These are phyloP conservation scores for Acheta domesticus DNA, from an alignment of 2,888 invertebrate genomes.

Conservation along the genomic window DNA sequence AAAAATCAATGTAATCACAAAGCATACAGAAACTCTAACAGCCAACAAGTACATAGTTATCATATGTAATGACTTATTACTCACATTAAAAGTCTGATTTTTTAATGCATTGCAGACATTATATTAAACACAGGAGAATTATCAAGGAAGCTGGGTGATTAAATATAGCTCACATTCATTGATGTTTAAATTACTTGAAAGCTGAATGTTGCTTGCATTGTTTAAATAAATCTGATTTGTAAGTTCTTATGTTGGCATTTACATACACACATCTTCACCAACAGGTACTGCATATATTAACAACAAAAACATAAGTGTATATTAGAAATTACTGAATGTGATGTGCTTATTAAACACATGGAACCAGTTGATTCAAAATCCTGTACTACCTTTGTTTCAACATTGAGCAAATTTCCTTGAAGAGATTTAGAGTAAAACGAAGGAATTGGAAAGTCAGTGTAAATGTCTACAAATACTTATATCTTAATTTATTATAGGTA, in stretches of 20 bases:
- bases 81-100: neutral
- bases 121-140: neutral
- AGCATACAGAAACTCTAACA: neutral
- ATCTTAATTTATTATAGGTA: neutral
- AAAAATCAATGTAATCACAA: neutral
- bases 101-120: neutral
- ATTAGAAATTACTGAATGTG: conserved; percentile 2
- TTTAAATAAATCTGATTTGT: neutral
- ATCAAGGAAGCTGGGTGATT: neutral
- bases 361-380: conserved; percentile 1
- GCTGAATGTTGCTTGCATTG: neutral
- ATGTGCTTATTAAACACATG: neutral
- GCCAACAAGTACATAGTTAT: neutral
- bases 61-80: neutral
- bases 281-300: conserved; percentile 2
- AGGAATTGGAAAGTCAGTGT: too few species aligned
- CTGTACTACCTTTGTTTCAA: neutral
- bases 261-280: neutral
- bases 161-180: neutral
- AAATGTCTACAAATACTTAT: neutral
- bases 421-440: neutral
- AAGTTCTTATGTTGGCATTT: neutral
- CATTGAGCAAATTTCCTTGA: conserved; percentile 2
- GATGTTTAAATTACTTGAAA: neutral
- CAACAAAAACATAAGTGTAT: neutral